Evolutionary conservation across 2,888 invertebrate species (phyloP).

Genomic region (Sepiola atlantica): DNA sequence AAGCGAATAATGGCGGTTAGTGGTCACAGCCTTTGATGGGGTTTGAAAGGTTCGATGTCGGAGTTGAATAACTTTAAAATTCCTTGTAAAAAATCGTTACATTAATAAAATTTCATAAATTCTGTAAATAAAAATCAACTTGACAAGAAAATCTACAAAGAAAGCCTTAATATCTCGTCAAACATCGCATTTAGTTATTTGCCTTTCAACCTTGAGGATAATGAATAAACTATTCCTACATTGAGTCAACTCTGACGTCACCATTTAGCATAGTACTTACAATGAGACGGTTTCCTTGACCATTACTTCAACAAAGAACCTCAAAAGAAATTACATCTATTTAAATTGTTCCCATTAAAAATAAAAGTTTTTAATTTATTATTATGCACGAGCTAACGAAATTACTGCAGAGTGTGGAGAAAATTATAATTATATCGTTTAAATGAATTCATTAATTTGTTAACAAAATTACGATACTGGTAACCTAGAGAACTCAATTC

Average conservation of each 20-base stretch:
- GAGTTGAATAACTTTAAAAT: not conserved
- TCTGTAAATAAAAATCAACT: not conserved
- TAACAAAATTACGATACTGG: too few species aligned
- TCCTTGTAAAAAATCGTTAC: not conserved
- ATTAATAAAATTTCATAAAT: not conserved
- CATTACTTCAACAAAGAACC: not conserved
- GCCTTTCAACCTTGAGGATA: slow-evolving; percentile 1
- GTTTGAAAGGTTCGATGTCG: slow-evolving; percentile 35
- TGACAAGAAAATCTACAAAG: not conserved
- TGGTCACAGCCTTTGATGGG: slow-evolving; percentile 10
- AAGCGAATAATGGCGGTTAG: slow-evolving; percentile 36
- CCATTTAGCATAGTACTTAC: not conserved
- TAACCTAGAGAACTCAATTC: too few species aligned
- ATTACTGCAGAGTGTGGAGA: too few species aligned
- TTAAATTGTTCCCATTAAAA: not conserved
- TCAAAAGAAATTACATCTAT: not conserved
- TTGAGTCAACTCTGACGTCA: not conserved
- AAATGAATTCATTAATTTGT: too few species aligned
- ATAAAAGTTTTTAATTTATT: not conserved
- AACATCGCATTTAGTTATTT: not conserved
- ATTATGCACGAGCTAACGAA: too few species aligned
- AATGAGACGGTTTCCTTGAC: not conserved
- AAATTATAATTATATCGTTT: too few species aligned
- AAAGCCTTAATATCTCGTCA: not conserved
- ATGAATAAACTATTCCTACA: not conserved